Percentiles rank a stretch among this genome's conserved stretches.
These are phyloP conservation scores for Sphinx pinastri DNA, from an alignment of 2,888 invertebrate species.

Conservation along the genomic window DNA sequence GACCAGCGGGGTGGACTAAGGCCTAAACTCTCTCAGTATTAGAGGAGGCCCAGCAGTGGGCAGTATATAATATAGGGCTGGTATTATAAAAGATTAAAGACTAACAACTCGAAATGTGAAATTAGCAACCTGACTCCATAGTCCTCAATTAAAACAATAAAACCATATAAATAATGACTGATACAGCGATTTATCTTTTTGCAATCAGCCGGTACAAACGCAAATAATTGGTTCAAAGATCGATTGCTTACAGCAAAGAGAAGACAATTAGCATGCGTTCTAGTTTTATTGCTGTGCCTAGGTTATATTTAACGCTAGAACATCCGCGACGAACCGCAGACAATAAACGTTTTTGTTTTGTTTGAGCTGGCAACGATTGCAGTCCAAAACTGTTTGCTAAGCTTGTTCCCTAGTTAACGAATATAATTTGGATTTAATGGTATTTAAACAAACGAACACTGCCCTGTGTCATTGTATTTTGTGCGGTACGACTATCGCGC, in stretches of 20 bases:
- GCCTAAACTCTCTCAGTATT: no score
- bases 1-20: no score
- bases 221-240: slow-evolving; percentile 15
- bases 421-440: no score
- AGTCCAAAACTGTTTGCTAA: not conserved
- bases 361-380: not conserved
- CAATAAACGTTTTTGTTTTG: not conserved
- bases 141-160: not conserved
- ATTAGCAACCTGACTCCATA: not conserved
- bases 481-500: no score
- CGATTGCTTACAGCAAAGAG: slow-evolving; percentile 10
- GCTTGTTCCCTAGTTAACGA: not conserved
- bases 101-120: no score
- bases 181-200: slow-evolving; percentile 1
- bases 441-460: no score
- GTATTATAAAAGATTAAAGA: no score
- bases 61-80: no score
- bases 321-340: not conserved
- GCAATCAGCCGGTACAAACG: slow-evolving; percentile 2
- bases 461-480: no score
- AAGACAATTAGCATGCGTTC: slow-evolving; percentile 12
- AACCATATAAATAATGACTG: not conserved
- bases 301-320: slow-evolving; percentile 7
- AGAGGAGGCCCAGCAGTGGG: no score
- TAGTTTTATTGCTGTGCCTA: slow-evolving; percentile 5